These are phyloP conservation scores for Iguana delicatissima DNA, from an alignment of 2,797 vertebrate species.

Conservation along the genomic window DNA sequence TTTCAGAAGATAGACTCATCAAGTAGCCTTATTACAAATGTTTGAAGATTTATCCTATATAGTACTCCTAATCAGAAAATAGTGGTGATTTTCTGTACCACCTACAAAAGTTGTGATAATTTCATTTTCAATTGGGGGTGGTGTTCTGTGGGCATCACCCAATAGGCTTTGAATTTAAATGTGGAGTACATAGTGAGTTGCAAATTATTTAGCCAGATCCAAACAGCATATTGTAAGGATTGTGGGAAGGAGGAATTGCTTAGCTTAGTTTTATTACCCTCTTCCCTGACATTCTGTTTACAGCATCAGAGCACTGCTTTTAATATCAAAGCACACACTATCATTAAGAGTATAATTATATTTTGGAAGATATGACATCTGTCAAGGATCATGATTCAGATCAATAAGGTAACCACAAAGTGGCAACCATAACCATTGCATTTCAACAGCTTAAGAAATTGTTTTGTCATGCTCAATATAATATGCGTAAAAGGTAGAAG, in stretches of 20 bases:
- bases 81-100: too few relatives aligned
- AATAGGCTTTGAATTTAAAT: background rate
- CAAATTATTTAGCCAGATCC: background rate
- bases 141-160: background rate
- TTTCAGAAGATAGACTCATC: background rate
- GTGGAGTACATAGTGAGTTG: background rate
- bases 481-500: background rate
- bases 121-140: background rate
- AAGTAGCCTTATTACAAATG: background rate
- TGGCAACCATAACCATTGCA: conserved; percentile 7
- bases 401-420: conserved; percentile 37
- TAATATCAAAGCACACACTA: background rate
- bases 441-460: conserved; percentile 20
- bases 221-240: background rate
- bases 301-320: background rate
- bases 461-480: background rate
- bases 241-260: too few relatives aligned
- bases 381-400: background rate
- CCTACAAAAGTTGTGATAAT: background rate
- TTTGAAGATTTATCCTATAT: background rate
- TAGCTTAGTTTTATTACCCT: background rate
- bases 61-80: background rate
- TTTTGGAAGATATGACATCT: background rate
- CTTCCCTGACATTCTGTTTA: background rate
- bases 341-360: conserved; percentile 14